Conservation (phyloP, 2,797 vertebrate genomes). For the Mycteria americana region DNA sequence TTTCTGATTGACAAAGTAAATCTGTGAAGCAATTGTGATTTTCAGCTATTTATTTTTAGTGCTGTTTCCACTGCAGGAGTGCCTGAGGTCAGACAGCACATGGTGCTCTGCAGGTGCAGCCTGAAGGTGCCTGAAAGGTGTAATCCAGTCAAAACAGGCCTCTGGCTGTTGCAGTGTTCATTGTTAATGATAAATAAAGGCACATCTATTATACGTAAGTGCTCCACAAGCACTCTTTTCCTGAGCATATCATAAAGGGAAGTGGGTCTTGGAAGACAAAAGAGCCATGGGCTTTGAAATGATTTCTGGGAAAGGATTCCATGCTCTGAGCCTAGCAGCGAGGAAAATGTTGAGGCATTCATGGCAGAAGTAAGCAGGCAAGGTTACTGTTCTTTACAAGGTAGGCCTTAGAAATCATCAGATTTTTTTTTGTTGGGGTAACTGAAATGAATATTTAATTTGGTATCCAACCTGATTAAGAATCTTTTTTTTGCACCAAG, state of each 20-base stretch:
- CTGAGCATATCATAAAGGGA: neutral
- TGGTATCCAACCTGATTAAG: neutral
- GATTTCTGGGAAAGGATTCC: neutral
- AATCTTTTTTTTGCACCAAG: too few relatives aligned
- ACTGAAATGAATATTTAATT: neutral
- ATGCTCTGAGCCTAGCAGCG: neutral
- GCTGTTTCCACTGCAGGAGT: neutral
- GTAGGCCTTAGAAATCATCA: neutral
- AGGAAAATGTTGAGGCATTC: neutral
- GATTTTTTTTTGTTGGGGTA: neutral
- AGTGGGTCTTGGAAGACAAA: neutral
- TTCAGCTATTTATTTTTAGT: neutral
- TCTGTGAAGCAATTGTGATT: neutral
- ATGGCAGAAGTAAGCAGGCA: neutral
- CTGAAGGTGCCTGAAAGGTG: neutral
- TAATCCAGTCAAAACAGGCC: neutral
- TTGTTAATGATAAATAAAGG: neutral
- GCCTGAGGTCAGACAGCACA: neutral
- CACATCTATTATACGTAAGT: rapidly evolving
- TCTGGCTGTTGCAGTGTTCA: neutral
- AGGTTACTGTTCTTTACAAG: neutral
- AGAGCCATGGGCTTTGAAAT: neutral
- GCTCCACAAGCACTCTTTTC: neutral
- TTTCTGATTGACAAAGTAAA: neutral
- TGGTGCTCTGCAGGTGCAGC: neutral